phyloP scores from a whole-genome alignment of 2,113 vertebrate species.

The Elephas maximus region DNA sequence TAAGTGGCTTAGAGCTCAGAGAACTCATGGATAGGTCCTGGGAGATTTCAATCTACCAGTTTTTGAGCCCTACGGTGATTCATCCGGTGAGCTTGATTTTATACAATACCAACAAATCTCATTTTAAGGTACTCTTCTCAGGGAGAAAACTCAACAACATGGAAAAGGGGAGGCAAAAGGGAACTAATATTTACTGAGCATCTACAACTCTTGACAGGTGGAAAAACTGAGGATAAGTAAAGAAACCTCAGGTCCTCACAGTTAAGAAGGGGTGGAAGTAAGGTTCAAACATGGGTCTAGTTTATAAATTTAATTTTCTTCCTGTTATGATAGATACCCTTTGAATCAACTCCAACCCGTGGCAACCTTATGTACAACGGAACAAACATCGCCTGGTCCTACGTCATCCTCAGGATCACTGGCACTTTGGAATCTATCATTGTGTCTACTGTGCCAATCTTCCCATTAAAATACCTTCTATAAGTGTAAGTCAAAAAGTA shows the following conservation, averaged over 20 bases:
- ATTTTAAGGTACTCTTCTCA: not conserved
- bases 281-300: not conserved
- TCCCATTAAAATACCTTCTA: constrained; percentile 1
- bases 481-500: not conserved
- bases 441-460: not conserved
- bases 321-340: not conserved
- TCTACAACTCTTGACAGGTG: not conserved
- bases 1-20: not conserved
- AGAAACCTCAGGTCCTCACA: not conserved
- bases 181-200: not conserved
- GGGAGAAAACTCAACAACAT: not conserved
- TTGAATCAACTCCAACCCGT: not conserved
- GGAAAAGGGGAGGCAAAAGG: not conserved
- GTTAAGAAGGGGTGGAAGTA: not conserved
- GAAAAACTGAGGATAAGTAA: constrained; percentile 16
- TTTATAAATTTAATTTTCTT: not conserved
- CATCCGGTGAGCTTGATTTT: not conserved
- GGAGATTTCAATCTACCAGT: not conserved
- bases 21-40: not conserved
- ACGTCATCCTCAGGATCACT: not conserved
- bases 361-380: not conserved
- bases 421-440: too few relatives aligned
- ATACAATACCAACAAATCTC: not conserved
- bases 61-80: not conserved
- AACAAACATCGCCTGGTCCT: not conserved